Base-by-base conservation (phyloP, 2,888 invertebrate genomes). In the Ennomos fuscantarius region DNA sequence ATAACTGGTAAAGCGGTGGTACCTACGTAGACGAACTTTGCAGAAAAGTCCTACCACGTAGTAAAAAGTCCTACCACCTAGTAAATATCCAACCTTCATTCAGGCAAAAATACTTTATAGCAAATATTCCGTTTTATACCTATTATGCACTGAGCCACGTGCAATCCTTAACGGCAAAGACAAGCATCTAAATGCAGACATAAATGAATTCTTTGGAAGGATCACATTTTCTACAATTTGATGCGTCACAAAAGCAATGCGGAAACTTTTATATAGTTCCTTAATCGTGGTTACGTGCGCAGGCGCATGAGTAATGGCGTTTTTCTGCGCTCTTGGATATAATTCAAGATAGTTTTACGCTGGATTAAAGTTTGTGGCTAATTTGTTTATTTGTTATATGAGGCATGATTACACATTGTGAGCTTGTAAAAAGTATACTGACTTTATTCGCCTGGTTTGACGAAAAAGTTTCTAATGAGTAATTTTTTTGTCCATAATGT, bases 251-350 rank as follows among this genome's bases (percentile, higher is more conserved):
- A 8, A 53, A 44, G 45, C 35, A 57, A 67, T 49, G 67, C 67
- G 67, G 67, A 68, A 67, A 54, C 55, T 42, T 41, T 11, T 40
- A 24, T 24, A 24, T 5, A 53, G 58, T 65, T 62, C 67, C 65
- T 63, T 50, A 39, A 56, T 63, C 41, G 46, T 56, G 46, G 24
- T 42, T 24, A 46, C 51, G 32, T 52, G 45, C 44, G 36, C 47
- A 42, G 9, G 48, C 24, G 48, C 55, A 56, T 60, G 62, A 59
- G 47, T 65, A 65, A 65, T 65, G 41, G 34, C 42, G 39, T 63
- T 61, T 64, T 67, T 67, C 60, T 67, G 32, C 62, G 65, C 52
- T 60, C 56, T 67, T 68, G 65, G 62, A 68, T 45, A 60, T 59
- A 63, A 60, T 58, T 65, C 62, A 68, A 65, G 53, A 62, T 60